Conservation (phyloP, 1,140 invertebrate species). For the Pseudomyrmex sp. region DNA sequence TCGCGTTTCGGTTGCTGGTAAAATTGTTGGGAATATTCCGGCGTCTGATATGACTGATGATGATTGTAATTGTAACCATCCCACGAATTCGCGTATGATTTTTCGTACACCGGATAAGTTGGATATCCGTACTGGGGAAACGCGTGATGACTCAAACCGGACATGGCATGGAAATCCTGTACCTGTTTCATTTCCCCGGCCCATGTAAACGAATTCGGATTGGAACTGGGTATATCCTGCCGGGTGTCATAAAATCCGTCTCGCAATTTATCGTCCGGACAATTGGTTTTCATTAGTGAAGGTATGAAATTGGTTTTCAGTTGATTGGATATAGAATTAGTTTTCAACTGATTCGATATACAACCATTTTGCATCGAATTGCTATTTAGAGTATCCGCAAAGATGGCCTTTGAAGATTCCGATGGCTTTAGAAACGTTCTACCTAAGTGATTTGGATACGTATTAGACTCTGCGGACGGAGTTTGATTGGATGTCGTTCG, state of each 20-base stretch:
- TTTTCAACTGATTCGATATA: constrained; percentile 23
- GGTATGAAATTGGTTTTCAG: too few relatives aligned
- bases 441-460: constrained; percentile 75
- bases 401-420: constrained; percentile 77
- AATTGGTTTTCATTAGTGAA: constrained; percentile 64
- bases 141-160: constrained; percentile 75
- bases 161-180: constrained; percentile 79
- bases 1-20: constrained; percentile 82
- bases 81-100: constrained; percentile 78
- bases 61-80: constrained; percentile 76
- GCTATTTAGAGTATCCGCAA: constrained; percentile 67
- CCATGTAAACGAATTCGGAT: constrained; percentile 75
- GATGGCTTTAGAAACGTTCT: constrained; percentile 83
- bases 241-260: constrained; percentile 75
- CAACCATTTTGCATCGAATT: constrained; percentile 52
- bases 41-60: constrained; percentile 74
- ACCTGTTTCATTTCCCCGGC: constrained; percentile 82
- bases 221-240: constrained; percentile 69
- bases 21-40: constrained; percentile 78
- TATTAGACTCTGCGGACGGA: constrained; percentile 67
- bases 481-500: constrained; percentile 83
- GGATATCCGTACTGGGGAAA: constrained; percentile 81
- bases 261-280: constrained; percentile 75
- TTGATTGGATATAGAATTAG: too few relatives aligned
- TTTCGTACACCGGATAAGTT: constrained; percentile 80